Conservation (phyloP, 2,113 vertebrate genomes). For the Xyliphius kryptos region DNA sequence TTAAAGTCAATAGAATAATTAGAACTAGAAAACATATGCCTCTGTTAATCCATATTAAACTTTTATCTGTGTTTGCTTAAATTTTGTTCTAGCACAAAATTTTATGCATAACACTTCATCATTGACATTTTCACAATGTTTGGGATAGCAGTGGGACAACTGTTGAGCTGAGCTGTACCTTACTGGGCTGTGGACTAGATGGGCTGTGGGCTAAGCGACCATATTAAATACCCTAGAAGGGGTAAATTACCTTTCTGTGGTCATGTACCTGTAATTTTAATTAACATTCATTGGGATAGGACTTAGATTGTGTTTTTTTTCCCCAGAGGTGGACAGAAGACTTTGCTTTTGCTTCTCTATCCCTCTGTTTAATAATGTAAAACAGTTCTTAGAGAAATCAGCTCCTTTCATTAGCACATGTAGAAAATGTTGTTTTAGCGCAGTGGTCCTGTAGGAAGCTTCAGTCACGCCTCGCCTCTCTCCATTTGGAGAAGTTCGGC, state of each 20-base stretch:
- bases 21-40: too few species aligned
- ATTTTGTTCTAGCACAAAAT: too few species aligned
- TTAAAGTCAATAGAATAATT: too few species aligned
- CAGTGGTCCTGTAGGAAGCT: slow-evolving; percentile 37
- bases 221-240: slow-evolving; percentile 1
- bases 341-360: slow-evolving; percentile 19
- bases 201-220: too few species aligned
- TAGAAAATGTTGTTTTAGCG: slow-evolving; percentile 41
- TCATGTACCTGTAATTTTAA: slow-evolving; percentile 38
- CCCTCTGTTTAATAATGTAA: slow-evolving; percentile 34
- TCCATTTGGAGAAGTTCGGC: slow-evolving; percentile 18
- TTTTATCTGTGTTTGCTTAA: too few species aligned
- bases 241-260: slow-evolving; percentile 25
- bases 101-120: too few species aligned
- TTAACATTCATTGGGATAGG: slow-evolving; percentile 36
- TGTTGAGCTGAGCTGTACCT: neutral
- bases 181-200: too few species aligned
- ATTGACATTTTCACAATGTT: too few species aligned
- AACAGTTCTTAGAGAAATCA: slow-evolving; percentile 34
- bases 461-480: slow-evolving; percentile 36
- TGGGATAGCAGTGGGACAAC: too few species aligned
- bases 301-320: neutral
- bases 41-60: too few species aligned
- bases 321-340: slow-evolving; percentile 17
- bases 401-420: slow-evolving; percentile 38